These are phyloP conservation scores for Pristionchus japonicus DNA, from an alignment of 2,888 invertebrate species.

Conservation along the genomic window DNA sequence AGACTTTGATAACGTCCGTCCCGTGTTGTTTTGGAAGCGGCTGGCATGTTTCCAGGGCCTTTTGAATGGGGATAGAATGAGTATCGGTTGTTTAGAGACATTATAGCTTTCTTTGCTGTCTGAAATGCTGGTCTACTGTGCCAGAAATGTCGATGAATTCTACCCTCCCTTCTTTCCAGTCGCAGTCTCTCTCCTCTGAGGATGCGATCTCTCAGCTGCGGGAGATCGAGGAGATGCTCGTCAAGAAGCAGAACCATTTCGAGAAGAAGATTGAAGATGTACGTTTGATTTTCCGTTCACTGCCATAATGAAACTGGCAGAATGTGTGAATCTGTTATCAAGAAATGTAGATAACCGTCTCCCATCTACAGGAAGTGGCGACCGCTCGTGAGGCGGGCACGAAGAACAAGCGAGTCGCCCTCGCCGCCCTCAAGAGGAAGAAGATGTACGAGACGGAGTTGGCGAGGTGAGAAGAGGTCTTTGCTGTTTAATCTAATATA, in stretches of 20 bases:
- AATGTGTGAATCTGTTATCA: too few species aligned
- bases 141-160: not conserved
- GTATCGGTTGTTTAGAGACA: too few species aligned
- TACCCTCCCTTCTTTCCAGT: conserved; percentile 17
- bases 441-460: conserved; percentile 61
- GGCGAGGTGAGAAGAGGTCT: conserved; percentile 29
- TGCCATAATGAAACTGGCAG: not conserved
- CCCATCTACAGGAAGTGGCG: conserved; percentile 55
- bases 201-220: conserved; percentile 60
- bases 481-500: not conserved
- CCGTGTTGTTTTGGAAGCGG: not conserved
- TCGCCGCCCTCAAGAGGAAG: conserved; percentile 61
- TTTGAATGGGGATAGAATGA: too few species aligned
- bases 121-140: not conserved
- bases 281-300: not conserved
- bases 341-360: too few species aligned
- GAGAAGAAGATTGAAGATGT: conserved; percentile 57
- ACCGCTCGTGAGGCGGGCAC: conserved; percentile 60
- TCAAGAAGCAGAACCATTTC: conserved; percentile 60
- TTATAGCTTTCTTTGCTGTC: too few species aligned
- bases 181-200: conserved; percentile 48
- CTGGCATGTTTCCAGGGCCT: not conserved
- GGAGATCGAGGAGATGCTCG: conserved; percentile 60
- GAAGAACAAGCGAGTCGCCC: conserved; percentile 59
- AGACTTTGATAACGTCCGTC: not conserved